Evolutionary conservation across 2,113 vertebrate genomes (phyloP), one percentile per base, ranked within the genome.

Genomic region (Thamnophis sirtalis): DNA sequence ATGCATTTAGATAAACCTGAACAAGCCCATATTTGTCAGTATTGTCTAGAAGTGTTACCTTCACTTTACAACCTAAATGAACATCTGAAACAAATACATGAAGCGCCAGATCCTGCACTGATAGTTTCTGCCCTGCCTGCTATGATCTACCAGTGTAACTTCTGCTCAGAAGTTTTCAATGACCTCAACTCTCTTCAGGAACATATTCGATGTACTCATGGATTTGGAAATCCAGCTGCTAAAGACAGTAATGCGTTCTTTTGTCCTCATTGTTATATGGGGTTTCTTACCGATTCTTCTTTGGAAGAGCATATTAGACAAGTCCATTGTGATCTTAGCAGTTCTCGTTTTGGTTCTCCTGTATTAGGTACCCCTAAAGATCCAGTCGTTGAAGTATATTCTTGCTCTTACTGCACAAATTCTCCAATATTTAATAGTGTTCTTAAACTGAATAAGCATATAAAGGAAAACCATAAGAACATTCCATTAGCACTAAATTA

Each of bases 401-500:
- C 99, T 91, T 99, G 99, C 97, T 99, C 99, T 51, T 99, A 99
- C 94, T 99, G 99, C 97, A 99, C 99, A 90, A 99, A 99, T 96
- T 99, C 99, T 43, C 99, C 99, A 73, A 99, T 99, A 95, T 99
- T 99, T 97, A 99, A 98, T 97, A 99, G 98, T 90, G 98, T 99
- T 94, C 97, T 99, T 94, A 99, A 99, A 96, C 97, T 99, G 92
- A 99, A 99, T 96, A 99, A 99, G 93, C 99, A 99, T 97, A 98
- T 99, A 96, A 99, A 99, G 96, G 99, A 99, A 97, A 99, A 99
- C 95, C 99, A 99, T 96, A 99, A 99, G 97, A 99, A 99, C 98
- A 99, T 99, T 97, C 99, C 99, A 88, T 97, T 99, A 96, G 99
- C 99, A 0, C 97, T 99, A 94, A 99, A 99, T 97, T 99, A 99